A percentile compares a stretch with the other conserved stretches of the same genome.
Evolutionary conservation across 2,888 invertebrate genomes (phyloP).

Genomic region (Bellardia pandia): DNA sequence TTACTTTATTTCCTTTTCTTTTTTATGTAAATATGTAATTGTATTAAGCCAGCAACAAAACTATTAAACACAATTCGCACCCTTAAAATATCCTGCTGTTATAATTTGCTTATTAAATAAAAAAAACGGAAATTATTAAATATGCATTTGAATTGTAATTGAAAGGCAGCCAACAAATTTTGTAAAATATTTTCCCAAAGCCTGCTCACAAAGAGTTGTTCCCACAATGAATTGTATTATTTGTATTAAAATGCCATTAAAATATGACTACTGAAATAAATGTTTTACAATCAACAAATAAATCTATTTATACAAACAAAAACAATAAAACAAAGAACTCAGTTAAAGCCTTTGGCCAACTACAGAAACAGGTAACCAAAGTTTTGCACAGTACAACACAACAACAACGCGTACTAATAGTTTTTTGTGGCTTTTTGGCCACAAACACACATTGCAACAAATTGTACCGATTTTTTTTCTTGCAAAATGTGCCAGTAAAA

Average conservation of each 20-base stretch:
- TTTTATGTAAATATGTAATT: neutral
- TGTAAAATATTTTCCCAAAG: neutral
- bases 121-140: constrained; percentile 60
- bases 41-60: no score
- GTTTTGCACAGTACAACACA: constrained; percentile 35
- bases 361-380: constrained; percentile 19
- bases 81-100: constrained; percentile 27
- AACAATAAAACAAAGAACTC: neutral
- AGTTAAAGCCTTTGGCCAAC: neutral
- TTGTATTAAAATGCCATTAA: constrained; percentile 6
- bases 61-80: constrained; percentile 11
- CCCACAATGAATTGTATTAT: neutral
- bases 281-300: constrained; percentile 40
- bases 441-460: constrained; percentile 38
- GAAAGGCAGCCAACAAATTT: constrained; percentile 22
- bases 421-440: constrained; percentile 39
- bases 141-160: constrained; percentile 53
- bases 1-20: constrained; percentile 8
- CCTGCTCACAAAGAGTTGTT: neutral
- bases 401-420: constrained; percentile 30
- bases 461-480: neutral
- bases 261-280: neutral
- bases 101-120: constrained; percentile 54
- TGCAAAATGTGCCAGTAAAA: neutral
- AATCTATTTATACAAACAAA: constrained; percentile 17